phyloP scores from a whole-genome alignment of 2,888 invertebrate genomes.

The Macroteleia sp. region DNA sequence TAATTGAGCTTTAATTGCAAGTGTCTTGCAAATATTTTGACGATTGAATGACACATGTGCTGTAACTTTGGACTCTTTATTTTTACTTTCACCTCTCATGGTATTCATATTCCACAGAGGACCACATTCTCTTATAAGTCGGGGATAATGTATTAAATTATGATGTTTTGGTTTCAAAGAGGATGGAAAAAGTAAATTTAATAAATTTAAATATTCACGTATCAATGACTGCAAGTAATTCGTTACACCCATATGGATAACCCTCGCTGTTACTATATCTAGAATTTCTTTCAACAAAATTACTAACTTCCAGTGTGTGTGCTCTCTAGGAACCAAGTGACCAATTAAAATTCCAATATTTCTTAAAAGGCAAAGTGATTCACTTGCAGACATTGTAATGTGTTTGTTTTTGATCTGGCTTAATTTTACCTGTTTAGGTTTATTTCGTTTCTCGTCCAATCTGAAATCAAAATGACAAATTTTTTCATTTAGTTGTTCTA shows the following conservation, averaged over 20 bases:
- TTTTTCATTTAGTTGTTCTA: too few relatives aligned
- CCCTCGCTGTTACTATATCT: slow-evolving; percentile 21
- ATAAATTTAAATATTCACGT: slow-evolving; percentile 28
- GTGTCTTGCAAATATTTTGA: slow-evolving; percentile 17
- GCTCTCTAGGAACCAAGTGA: slow-evolving; percentile 2
- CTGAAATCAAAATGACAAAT: too few relatives aligned
- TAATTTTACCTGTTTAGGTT: slow-evolving; percentile 9
- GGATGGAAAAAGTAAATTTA: slow-evolving; percentile 19
- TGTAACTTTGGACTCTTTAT: slow-evolving; percentile 28
- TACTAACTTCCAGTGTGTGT: slow-evolving; percentile 15
- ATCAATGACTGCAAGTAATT: slow-evolving; percentile 39
- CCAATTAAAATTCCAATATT: slow-evolving; percentile 31
- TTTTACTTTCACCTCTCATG: slow-evolving; percentile 58
- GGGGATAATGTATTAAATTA: slow-evolving; percentile 20
- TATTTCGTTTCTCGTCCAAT: slow-evolving; percentile 14
- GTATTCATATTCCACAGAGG: slow-evolving; percentile 45
- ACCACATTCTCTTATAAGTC: slow-evolving; percentile 44
- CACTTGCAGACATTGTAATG: slow-evolving; percentile 40
- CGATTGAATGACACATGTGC: slow-evolving; percentile 1
- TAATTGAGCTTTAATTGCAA: slow-evolving; percentile 14
- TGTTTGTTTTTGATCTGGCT: slow-evolving; percentile 27
- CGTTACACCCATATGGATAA: slow-evolving; percentile 19
- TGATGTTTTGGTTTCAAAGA: slow-evolving; percentile 60
- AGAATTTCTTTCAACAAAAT: slow-evolving; percentile 20
- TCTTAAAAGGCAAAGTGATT: slow-evolving; percentile 14